These are phyloP conservation scores for Malacoraja senta DNA, from an alignment of 2,797 vertebrate genomes.

Conservation along the genomic window DNA sequence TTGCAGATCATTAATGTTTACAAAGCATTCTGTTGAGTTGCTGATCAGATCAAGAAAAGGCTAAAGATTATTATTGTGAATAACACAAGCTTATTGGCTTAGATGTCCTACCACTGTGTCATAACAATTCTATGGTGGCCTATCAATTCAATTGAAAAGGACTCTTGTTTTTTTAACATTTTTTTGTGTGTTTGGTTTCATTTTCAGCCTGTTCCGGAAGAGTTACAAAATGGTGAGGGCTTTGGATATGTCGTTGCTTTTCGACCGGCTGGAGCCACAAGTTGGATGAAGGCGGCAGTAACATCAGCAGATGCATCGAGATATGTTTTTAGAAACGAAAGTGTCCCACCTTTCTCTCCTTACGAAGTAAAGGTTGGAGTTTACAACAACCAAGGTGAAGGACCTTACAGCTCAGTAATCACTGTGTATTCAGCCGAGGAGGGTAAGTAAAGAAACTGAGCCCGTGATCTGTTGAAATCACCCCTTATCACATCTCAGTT, in stretches of 20 bases:
- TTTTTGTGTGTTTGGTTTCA: slow-evolving; percentile 73
- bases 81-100: neutral
- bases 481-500: neutral
- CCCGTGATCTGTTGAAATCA: neutral
- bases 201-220: slow-evolving; percentile 83
- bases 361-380: slow-evolving; percentile 88
- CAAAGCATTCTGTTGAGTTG: neutral
- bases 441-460: slow-evolving; percentile 57
- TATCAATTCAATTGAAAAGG: too few relatives aligned
- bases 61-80: neutral
- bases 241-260: slow-evolving; percentile 91
- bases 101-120: too few relatives aligned
- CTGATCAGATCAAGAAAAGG: neutral
- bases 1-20: neutral
- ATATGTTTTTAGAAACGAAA: slow-evolving; percentile 83
- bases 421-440: slow-evolving; percentile 85
- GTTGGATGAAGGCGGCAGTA: slow-evolving; percentile 80
- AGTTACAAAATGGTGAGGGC: slow-evolving; percentile 85
- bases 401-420: slow-evolving; percentile 81
- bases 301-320: slow-evolving; percentile 68
- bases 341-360: slow-evolving; percentile 76
- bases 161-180: slow-evolving; percentile 38
- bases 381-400: slow-evolving; percentile 86
- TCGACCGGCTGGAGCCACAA: slow-evolving; percentile 68
- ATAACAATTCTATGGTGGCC: neutral